Percentiles rank a stretch among this genome's conserved stretches.
Evolutionary conservation across 53 echinoderm and acorn worm species (phyloP).

Genomic region (Mesocentrotus franciscanus): DNA sequence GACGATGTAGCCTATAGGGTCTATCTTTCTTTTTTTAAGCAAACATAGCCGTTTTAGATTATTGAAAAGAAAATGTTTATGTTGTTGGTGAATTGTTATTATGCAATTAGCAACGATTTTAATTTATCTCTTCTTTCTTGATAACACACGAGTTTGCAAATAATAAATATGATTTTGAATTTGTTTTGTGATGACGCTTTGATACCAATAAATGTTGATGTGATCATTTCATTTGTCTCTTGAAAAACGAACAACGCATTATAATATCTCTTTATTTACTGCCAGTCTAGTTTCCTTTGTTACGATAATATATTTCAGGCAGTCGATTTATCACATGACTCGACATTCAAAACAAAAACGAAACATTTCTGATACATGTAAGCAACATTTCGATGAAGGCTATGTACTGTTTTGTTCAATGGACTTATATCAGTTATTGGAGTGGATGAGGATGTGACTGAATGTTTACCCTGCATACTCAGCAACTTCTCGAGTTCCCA

Average conservation of each 20-base stretch:
- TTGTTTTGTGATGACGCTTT: slow-evolving; percentile 2
- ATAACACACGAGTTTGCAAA: not conserved
- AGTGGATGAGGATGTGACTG: too few relatives aligned
- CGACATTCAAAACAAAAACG: too few relatives aligned
- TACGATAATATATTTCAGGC: not conserved
- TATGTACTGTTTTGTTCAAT: too few relatives aligned
- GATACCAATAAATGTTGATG: slow-evolving; percentile 40
- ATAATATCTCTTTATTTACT: not conserved
- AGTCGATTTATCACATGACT: too few relatives aligned
- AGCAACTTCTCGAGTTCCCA: too few relatives aligned
- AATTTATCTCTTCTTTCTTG: not conserved
- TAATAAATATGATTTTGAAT: not conserved
- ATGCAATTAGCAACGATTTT: not conserved
- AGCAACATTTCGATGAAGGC: too few relatives aligned
- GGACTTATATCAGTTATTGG: too few relatives aligned
- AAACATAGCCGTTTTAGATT: too few relatives aligned
- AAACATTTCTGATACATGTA: too few relatives aligned
- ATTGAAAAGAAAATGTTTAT: not conserved
- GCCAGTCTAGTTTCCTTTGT: not conserved
- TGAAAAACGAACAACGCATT: not conserved
- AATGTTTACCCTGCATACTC: too few relatives aligned
- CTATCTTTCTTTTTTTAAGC: too few relatives aligned
- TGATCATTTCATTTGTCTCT: slow-evolving; percentile 45
- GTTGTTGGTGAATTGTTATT: not conserved
- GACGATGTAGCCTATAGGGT: too few relatives aligned